Percentiles rank a stretch among this genome's conserved stretches.
These are phyloP conservation scores for Abrostola triplasia DNA, from an alignment of 2,888 invertebrate genomes.

Conservation along the genomic window DNA sequence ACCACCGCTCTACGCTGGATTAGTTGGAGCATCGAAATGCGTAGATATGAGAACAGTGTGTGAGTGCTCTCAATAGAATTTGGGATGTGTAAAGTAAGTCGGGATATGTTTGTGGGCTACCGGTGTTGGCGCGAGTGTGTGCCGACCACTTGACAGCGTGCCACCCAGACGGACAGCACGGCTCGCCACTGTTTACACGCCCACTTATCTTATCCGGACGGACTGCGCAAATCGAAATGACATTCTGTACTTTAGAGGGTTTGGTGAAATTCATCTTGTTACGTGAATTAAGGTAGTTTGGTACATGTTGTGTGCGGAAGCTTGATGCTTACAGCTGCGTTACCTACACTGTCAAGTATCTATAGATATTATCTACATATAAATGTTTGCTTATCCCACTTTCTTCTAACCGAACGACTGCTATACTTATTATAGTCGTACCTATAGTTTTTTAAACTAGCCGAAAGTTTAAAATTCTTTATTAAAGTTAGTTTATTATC, in stretches of 20 bases:
- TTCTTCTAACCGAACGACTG: too few species aligned
- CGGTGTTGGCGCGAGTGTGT: conserved; percentile 84
- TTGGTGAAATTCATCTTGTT: conserved; percentile 36
- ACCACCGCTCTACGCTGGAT: conserved; percentile 7
- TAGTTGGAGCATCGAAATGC: conserved; percentile 16
- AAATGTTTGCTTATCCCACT: too few species aligned
- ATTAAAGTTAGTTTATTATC: not conserved
- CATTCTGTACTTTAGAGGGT: conserved; percentile 47
- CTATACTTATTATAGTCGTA: too few species aligned
- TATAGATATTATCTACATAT: too few species aligned
- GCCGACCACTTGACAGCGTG: conserved; percentile 77
- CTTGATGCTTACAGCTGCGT: too few species aligned
- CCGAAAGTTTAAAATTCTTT: too few species aligned
- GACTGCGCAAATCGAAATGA: conserved; percentile 65
- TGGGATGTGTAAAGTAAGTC: conserved; percentile 76
- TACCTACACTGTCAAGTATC: too few species aligned
- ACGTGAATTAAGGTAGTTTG: too few species aligned
- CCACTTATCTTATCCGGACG: conserved; percentile 63
- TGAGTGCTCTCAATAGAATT: conserved; percentile 72
- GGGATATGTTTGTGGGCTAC: conserved; percentile 83
- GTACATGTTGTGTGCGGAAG: too few species aligned
- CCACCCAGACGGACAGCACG: conserved; percentile 75
- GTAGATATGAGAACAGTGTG: conserved; percentile 49
- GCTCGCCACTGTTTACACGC: conserved; percentile 58
- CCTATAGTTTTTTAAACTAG: too few species aligned